These are phyloP conservation scores for Budorcas taxicolor DNA, from an alignment of 2,113 vertebrate genomes.

Conservation along the genomic window DNA sequence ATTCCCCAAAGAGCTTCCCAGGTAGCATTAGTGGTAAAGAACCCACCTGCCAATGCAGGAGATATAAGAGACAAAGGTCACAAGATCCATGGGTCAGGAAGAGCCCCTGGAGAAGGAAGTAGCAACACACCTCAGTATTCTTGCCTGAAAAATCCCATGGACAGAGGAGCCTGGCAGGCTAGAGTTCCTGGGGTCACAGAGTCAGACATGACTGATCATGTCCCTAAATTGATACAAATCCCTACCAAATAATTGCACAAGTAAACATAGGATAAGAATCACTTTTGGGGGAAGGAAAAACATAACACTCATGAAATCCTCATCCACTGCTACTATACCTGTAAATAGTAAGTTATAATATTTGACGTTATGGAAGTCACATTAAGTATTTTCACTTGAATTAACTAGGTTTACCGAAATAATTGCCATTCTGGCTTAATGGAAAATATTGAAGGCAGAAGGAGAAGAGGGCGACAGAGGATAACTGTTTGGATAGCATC, in stretches of 20 bases:
- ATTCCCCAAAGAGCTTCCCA: not conserved
- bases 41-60: not conserved
- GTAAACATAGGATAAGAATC: not conserved
- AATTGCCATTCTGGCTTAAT: not conserved
- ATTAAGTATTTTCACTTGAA: not conserved
- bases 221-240: not conserved
- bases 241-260: not conserved
- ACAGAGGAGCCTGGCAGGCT: not conserved
- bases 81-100: not conserved
- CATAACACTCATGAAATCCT: not conserved
- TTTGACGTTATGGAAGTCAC: not conserved
- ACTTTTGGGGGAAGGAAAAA: not conserved
- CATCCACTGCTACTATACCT: not conserved
- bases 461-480: not conserved
- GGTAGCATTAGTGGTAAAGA: not conserved
- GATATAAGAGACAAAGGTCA: not conserved
- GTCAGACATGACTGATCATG: fast-evolving
- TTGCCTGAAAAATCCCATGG: not conserved
- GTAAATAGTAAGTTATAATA: not conserved
- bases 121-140: not conserved
- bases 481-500: not conserved
- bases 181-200: not conserved
- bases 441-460: not conserved
- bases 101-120: not conserved
- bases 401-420: not conserved